These are phyloP conservation scores for Panopea generosa DNA, from an alignment of 2,888 invertebrate species.

Conservation along the genomic window DNA sequence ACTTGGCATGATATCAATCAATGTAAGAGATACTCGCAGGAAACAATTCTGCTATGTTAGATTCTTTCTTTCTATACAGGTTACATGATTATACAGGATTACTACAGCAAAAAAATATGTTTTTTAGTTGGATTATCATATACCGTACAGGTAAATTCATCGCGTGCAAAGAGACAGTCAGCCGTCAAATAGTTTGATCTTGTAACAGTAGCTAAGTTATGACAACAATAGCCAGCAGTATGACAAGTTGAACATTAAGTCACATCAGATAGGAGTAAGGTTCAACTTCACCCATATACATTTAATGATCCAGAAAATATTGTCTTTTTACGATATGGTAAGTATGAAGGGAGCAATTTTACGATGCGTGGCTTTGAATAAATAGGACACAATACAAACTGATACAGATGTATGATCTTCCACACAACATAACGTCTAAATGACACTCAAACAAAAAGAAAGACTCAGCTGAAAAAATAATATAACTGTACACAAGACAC, in stretches of 20 bases:
- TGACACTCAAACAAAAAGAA: no score
- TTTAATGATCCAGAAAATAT: conserved; percentile 31
- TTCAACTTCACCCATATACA: neutral
- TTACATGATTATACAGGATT: no score
- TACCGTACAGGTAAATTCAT: neutral
- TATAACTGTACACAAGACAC: no score
- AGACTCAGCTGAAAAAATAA: no score
- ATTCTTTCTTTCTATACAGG: no score
- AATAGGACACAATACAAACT: conserved; percentile 11
- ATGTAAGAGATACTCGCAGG: no score
- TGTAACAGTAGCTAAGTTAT: conserved; percentile 38
- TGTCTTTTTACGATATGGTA: conserved; percentile 17
- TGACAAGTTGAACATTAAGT: conserved; percentile 37
- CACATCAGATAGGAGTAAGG: conserved; percentile 22
- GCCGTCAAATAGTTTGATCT: conserved; percentile 5
- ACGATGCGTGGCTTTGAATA: conserved; percentile 27
- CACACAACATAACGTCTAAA: no score
- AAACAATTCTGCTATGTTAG: no score
- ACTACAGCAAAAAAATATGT: no score
- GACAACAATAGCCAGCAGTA: conserved; percentile 26
- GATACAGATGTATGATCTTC: neutral
- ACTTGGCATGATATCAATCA: no score
- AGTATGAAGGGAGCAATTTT: conserved; percentile 30
- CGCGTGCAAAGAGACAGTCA: conserved; percentile 11
- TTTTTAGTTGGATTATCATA: no score